Base-by-base conservation (phyloP, 2,888 invertebrate genomes). In the Osedax frankpressi region DNA sequence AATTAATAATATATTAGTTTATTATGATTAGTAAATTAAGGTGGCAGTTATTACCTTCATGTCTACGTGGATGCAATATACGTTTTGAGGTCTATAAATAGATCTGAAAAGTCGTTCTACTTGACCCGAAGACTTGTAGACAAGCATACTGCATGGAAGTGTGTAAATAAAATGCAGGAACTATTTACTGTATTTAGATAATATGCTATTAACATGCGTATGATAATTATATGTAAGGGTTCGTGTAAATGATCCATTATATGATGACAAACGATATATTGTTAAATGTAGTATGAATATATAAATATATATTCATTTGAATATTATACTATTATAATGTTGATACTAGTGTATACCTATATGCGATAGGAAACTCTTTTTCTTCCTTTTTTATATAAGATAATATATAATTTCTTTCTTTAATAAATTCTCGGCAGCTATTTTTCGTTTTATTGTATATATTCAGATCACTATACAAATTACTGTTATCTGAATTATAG, bases 1-100 rank as follows among this genome's bases (percentile, higher is more conserved):
- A 19, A 44, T 44, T 44, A 19, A 19, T 44, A 6, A 44, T 6
- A 44, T 11, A 44, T 11, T 44, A 44, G n/a, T n/a, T n/a, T n/a
- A n/a, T n/a, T n/a, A n/a, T n/a, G n/a, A n/a, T n/a, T n/a, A n/a
- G n/a, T 44, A 44, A 44, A 44, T 44, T 11, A 19, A 44, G 11
- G 44, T 44, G 11, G 44, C 19, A 11, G 11, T 6, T 44, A 19
- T 44, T 11, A 44, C 44, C 30, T 69, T 69, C 27, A 28, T 28
- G 69, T 69, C 69, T 28, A 69, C 69, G 30, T 69, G 69, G 28
- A 69, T 69, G 69, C 69, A 69, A 30, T 69, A 69, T 25, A 28
- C n/a, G 69, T 69, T 69, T 24, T 69, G 69, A 2, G 69, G 69
- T 2, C 69, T 28, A 26, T 69, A 69, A 30, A 69, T 69, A 30